Evolutionary conservation across 1,140 invertebrate species (phyloP), one percentile per base, ranked within the genome.

Genomic region (Euwallacea fornicatus): DNA sequence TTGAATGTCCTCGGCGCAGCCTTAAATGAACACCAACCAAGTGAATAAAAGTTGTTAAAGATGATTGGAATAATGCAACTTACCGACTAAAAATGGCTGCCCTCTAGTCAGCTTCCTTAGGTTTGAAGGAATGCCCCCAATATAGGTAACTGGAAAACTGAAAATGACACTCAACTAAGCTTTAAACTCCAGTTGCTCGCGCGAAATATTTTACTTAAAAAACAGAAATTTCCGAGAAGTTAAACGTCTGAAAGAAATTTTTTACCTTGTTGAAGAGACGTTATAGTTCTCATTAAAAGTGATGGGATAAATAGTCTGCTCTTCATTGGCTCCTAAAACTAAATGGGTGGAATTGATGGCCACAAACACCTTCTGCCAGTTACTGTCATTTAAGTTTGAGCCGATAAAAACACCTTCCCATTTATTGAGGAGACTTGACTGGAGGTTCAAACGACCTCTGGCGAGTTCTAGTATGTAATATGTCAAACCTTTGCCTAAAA

Each of bases 1-100:
- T 33, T 90, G 86, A 7, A 97, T 89, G 80, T 98, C 95, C 81
- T 96, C 91, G 80, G 95, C 90, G 81, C 96, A 98, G 3, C 96
- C 96, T 70, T 56, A 56, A 56, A 56, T 2, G 15, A 9, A 13
- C 2, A 56, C n/a, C 54, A 2, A 13, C 13, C 21, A 33, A 56
- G 54, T 11, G 15, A 50, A 50, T 50, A 50, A 50, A 13, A 11
- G 6, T 4, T 13, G 46, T 50, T 6, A 50, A 6, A 50, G 9
- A 13, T 6, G 13, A 50, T 11, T 11, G 0, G 46, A 33, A 10
- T 58, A 58, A 58, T 10, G 16, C 8, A 53, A 61, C 67, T 64
- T 41, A 70, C 69, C 70, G 13, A 95, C 90, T 80, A 95, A 94
- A 72, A 87, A 90, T 41, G 89, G 87, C 0, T 90, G 88, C 6